Base-by-base conservation (phyloP, 2,113 vertebrate species). In the Accipiter virgatus region DNA sequence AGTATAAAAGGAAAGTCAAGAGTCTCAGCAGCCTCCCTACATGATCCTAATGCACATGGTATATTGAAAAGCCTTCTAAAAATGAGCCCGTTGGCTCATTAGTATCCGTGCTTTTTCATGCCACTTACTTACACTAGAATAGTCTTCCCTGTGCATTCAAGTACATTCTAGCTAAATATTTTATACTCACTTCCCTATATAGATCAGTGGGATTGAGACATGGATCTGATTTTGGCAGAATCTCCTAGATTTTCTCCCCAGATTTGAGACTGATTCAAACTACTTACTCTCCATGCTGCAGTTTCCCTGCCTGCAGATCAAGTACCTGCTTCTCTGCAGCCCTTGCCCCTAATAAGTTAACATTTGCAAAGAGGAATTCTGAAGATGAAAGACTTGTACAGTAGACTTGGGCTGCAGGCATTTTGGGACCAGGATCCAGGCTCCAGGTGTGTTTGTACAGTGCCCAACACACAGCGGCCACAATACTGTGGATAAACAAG, bases 401-500 rank as follows among this genome's bases (percentile, higher is more conserved):
- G 75, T 67, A 62, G 68, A 19, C 13, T 74, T 38, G 48, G 59
- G 19, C 52, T 94, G 65, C 56, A 26, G 31, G 61, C 73, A 61
- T 63, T 65, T n/a, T 68, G 66, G 66, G 81, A 75, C n/a, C 59
- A 75, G 84, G 53, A 80, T 97, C 31, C 2, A 0, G 86, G 27
- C 61, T 91, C 73, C 91, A 95, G 93, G 81, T 95, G 91, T 96
- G 70, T 95, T 97, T 95, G 86, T 79, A 87, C 53, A 93, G 81
- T 75, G 45, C 22, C 81, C 91, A 80, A 67, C 53, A 72, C 56
- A 59, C 45, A 38, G 22, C 5, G 7, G 88, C 63, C 59, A 31
- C 72, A 32, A 67, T 7, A 75, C 66, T 42, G 48, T 53, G 38
- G 66, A 88, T 83, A 93, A 94, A 84, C 65, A 95, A 84, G 77